phyloP scores from a whole-genome alignment of 2,797 vertebrate genomes.

The Netta rufina region DNA sequence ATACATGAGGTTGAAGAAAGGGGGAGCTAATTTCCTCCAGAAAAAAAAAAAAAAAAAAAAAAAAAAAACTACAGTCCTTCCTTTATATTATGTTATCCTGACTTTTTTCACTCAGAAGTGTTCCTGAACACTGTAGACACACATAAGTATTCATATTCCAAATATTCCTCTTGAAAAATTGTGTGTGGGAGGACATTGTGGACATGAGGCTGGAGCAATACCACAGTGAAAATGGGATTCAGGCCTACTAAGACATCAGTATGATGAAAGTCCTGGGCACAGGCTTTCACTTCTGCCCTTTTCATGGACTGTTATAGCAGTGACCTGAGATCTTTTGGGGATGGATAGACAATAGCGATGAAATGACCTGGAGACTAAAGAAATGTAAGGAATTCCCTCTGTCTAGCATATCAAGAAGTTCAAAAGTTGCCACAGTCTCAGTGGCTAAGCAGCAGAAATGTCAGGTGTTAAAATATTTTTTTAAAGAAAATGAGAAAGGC shows the following conservation, averaged over 20 bases:
- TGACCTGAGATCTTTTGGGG: background rate
- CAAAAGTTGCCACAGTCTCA: background rate
- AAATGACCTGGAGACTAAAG: background rate
- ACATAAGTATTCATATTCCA: background rate
- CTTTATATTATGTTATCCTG: background rate
- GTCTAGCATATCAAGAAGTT: background rate
- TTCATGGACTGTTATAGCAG: background rate
- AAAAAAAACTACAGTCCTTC: background rate
- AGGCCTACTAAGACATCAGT: background rate
- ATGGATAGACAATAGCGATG: background rate
- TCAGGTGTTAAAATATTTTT: constrained; percentile 69
- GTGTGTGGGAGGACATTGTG: background rate
- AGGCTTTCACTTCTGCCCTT: background rate
- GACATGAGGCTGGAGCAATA: background rate
- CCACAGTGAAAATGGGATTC: background rate
- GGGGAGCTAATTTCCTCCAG: constrained; percentile 44
- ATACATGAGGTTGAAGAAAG: background rate
- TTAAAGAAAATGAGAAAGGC: constrained; percentile 60
- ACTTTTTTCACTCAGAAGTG: background rate
- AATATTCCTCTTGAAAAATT: background rate
- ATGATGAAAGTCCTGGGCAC: background rate
- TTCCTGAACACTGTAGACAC: background rate
- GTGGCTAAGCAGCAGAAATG: constrained; percentile 1
- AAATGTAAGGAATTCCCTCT: constrained; percentile 12
- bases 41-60: background rate